A percentile compares a stretch with the other conserved stretches of the same genome.
phyloP scores from a whole-genome alignment of 2,113 vertebrate genomes.

The Eretmodus cyanostictus region DNA sequence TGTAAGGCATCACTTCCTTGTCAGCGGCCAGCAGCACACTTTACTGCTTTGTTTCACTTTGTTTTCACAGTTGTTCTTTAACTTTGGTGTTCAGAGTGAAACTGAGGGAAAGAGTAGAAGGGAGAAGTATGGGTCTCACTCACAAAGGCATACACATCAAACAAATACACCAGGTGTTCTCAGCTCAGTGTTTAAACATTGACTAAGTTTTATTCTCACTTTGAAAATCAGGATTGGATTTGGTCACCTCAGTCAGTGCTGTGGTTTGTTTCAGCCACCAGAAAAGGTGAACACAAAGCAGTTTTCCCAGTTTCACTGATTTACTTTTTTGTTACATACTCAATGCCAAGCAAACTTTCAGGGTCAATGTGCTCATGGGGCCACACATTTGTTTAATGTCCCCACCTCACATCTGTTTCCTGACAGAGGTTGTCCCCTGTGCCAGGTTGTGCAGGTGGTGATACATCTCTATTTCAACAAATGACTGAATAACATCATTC shows the following conservation, averaged over 20 bases:
- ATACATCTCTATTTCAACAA: not conserved
- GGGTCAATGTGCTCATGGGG: not conserved
- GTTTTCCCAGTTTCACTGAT: not conserved
- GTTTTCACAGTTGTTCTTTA: not conserved
- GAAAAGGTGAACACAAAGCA: not conserved
- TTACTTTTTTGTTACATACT: not conserved
- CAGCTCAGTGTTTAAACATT: not conserved
- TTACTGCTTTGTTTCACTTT: not conserved
- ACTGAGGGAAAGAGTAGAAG: not conserved
- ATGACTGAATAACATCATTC: not conserved
- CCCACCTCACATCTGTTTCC: not conserved
- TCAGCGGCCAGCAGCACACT: not conserved
- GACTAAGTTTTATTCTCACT: not conserved
- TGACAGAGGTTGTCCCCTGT: not conserved
- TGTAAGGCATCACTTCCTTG: not conserved
- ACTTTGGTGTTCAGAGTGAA: not conserved
- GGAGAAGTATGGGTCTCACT: not conserved
- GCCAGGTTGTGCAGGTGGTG: not conserved
- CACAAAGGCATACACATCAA: not conserved
- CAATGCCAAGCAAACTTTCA: not conserved
- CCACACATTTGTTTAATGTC: not conserved
- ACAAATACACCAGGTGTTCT: not conserved
- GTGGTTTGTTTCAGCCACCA: not conserved
- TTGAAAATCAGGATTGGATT: not conserved
- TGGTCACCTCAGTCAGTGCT: not conserved